Evolutionary conservation across 2,113 vertebrate genomes (phyloP).

Genomic region (Oxyruncus cristatus): DNA sequence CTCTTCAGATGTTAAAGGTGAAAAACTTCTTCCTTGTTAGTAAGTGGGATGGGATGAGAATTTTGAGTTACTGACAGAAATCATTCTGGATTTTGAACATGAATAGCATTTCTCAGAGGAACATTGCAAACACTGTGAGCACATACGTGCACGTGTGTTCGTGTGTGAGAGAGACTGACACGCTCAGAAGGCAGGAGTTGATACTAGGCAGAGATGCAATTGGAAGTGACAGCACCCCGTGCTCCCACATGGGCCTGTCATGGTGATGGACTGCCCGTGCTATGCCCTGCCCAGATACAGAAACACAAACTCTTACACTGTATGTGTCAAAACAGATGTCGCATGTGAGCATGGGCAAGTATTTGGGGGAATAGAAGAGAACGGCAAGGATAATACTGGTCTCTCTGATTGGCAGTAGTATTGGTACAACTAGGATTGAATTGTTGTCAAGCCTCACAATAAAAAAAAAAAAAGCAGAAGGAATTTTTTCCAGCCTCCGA

Average conservation of each 20-base stretch:
- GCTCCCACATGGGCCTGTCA: neutral
- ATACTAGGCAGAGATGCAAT: neutral
- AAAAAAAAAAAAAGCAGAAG: neutral
- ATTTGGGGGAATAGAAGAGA: neutral
- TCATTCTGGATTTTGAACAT: neutral
- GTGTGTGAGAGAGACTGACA: neutral
- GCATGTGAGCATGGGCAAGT: neutral
- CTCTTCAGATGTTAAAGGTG: neutral
- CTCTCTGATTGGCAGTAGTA: neutral
- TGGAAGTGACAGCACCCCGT: neutral
- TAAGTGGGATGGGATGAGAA: neutral
- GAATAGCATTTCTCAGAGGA: neutral
- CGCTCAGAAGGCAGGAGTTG: neutral
- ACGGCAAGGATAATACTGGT: neutral
- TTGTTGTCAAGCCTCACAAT: neutral
- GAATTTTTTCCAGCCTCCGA: neutral
- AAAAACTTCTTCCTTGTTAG: neutral
- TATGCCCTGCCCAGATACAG: neutral
- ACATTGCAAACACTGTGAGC: neutral
- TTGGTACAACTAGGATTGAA: neutral
- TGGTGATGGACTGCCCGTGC: neutral
- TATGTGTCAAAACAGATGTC: neutral
- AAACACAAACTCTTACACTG: neutral
- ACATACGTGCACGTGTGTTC: accelerated
- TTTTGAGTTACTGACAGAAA: neutral